These are phyloP conservation scores for Polydrusus pterygomalis DNA, from an alignment of 2,888 invertebrate species.

Conservation along the genomic window DNA sequence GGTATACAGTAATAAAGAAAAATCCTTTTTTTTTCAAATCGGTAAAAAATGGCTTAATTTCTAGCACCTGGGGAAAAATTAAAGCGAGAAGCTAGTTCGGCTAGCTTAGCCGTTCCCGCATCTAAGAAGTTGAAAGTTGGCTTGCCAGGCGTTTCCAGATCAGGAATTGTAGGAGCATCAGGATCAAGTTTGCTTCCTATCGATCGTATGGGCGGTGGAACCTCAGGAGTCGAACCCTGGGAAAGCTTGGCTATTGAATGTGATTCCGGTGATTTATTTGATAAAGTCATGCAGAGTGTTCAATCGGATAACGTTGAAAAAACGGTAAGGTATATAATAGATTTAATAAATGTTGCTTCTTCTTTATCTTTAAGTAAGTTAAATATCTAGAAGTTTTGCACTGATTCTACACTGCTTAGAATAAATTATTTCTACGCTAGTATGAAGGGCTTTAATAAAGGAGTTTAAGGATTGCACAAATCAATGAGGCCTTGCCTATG, in stretches of 20 bases:
- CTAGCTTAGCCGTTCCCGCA: slow-evolving; percentile 75
- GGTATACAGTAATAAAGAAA: no score
- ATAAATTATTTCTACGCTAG: no score
- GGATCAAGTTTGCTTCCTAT: slow-evolving; percentile 63
- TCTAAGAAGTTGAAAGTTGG: slow-evolving; percentile 77
- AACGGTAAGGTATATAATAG: slow-evolving; percentile 75
- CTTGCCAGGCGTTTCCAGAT: slow-evolving; percentile 63
- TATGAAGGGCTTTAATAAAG: no score
- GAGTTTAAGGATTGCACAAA: no score
- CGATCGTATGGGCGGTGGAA: slow-evolving; percentile 60
- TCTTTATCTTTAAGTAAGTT: not conserved
- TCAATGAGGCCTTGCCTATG: no score
- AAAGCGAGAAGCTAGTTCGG: slow-evolving; percentile 80
- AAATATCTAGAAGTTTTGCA: not conserved
- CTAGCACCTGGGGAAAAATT: slow-evolving; percentile 73
- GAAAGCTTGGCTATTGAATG: slow-evolving; percentile 85
- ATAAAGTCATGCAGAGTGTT: slow-evolving; percentile 83
- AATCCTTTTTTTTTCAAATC: no score
- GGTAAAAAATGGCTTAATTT: not conserved
- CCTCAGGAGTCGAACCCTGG: slow-evolving; percentile 77
- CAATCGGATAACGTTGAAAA: slow-evolving; percentile 88
- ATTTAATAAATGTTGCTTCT: not conserved
- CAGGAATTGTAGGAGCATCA: slow-evolving; percentile 71
- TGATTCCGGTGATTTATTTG: slow-evolving; percentile 86
- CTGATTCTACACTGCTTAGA: not conserved